phyloP scores from a whole-genome alignment of 2,113 vertebrate genomes.

The Entomyzon cyanotis region DNA sequence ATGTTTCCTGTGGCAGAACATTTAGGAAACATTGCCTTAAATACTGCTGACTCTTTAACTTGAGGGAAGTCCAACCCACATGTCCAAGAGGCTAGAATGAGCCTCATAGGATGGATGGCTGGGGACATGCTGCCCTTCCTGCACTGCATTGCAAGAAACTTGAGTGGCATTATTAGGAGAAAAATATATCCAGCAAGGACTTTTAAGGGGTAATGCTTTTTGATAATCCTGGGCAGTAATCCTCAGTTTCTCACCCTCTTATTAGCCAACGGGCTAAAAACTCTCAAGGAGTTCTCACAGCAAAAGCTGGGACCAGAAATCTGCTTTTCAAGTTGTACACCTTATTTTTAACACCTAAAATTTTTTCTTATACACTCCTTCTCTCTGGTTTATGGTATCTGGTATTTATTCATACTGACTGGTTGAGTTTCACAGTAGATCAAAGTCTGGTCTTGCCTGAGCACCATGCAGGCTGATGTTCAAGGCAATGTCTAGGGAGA shows the following conservation, averaged over 20 bases:
- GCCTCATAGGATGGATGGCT: background rate
- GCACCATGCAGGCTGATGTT: background rate
- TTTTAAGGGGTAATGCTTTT: accelerated
- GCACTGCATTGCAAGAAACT: background rate
- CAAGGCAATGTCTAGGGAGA: background rate
- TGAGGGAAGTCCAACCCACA: background rate
- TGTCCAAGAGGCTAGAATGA: background rate
- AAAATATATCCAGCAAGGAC: background rate
- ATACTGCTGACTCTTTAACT: background rate
- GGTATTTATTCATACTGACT: background rate
- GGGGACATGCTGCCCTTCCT: background rate
- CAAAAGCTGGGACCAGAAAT: background rate
- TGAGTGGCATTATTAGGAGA: background rate
- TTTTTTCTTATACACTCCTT: background rate
- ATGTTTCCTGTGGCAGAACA: background rate
- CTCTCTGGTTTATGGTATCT: background rate
- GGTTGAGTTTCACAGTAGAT: background rate
- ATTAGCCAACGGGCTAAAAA: background rate
- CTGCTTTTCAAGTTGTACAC: background rate
- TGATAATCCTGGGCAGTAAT: background rate
- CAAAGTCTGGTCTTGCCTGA: background rate
- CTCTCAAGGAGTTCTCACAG: background rate
- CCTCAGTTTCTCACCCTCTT: background rate
- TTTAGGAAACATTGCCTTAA: background rate
- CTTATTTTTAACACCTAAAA: background rate